Percentiles rank a stretch among this genome's conserved stretches.
These are phyloP conservation scores for Drosophila arizonae DNA, from an alignment of 1,140 invertebrate genomes.

Conservation along the genomic window DNA sequence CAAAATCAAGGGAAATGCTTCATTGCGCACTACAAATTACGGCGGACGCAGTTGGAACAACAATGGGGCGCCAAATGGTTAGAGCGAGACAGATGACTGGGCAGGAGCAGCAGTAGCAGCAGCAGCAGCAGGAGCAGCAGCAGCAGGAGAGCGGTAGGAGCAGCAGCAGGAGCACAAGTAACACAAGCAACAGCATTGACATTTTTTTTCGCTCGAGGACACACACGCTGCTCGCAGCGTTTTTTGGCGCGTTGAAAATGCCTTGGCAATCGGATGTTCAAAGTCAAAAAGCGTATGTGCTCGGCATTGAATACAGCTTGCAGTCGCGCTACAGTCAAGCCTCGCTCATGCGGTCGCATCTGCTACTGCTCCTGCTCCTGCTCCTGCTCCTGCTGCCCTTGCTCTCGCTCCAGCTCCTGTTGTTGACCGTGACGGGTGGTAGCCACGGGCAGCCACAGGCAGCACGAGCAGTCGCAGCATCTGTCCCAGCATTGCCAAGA, in stretches of 20 bases:
- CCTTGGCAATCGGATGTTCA: slow-evolving; percentile 77
- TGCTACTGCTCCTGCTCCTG: too few relatives aligned
- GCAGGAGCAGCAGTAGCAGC: neutral
- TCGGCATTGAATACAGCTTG: slow-evolving; percentile 60
- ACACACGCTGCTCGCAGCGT: slow-evolving; percentile 47
- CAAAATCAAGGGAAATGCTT: slow-evolving; percentile 82
- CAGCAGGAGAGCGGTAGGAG: neutral
- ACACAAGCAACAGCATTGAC: slow-evolving; percentile 54
- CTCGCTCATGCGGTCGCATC: neutral
- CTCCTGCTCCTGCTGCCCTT: too few relatives aligned
- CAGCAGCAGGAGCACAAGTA: slow-evolving; percentile 29
- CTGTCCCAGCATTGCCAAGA: neutral
- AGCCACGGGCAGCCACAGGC: slow-evolving; percentile 7
- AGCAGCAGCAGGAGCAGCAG: slow-evolving; percentile 10
- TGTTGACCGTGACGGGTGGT: slow-evolving; percentile 36
- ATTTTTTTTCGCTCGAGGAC: slow-evolving; percentile 79
- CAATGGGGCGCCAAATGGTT: slow-evolving; percentile 60
- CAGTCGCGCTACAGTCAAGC: slow-evolving; percentile 12
- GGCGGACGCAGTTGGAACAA: slow-evolving; percentile 76
- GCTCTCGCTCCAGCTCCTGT: neutral
- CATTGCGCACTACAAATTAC: slow-evolving; percentile 81
- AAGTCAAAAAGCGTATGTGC: slow-evolving; percentile 80
- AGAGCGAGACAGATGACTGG: slow-evolving; percentile 14
- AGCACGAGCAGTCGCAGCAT: neutral
- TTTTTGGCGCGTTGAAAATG: slow-evolving; percentile 38